Percentiles rank a stretch among this genome's conserved stretches.
phyloP scores from a whole-genome alignment of 2,888 invertebrate species.

The Cephus sareptanus region DNA sequence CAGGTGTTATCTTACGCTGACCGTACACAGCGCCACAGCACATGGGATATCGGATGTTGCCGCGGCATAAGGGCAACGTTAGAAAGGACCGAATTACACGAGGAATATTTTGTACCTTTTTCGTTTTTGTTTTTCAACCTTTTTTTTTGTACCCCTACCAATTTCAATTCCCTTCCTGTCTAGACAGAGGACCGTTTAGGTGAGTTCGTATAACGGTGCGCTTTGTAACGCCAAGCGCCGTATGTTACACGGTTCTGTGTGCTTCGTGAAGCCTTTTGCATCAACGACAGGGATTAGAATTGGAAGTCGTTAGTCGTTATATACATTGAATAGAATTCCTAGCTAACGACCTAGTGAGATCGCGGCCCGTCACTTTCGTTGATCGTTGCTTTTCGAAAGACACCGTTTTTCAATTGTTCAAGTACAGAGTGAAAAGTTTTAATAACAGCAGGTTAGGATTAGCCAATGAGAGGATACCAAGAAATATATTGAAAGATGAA shows the following conservation, averaged over 20 bases:
- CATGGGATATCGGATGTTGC: conserved; percentile 50
- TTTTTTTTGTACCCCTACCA: neutral
- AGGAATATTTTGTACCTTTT: conserved; percentile 30
- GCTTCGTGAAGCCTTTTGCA: too few relatives aligned
- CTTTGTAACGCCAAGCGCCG: conserved; percentile 19
- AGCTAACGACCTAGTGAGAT: too few relatives aligned
- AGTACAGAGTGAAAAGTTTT: too few relatives aligned
- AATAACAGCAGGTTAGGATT: too few relatives aligned
- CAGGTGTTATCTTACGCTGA: conserved; percentile 49
- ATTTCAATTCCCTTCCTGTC: conserved; percentile 7
- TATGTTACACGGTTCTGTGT: conserved; percentile 1
- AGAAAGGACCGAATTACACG: conserved; percentile 49
- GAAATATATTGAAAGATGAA: too few relatives aligned
- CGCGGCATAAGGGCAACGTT: conserved; percentile 51
- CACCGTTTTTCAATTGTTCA: too few relatives aligned
- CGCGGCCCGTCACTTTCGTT: too few relatives aligned
- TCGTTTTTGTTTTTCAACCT: conserved; percentile 8
- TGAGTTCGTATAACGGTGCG: conserved; percentile 19
- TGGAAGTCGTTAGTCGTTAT: too few relatives aligned
- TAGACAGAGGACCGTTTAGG: neutral
- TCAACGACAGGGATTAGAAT: too few relatives aligned
- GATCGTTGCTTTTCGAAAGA: too few relatives aligned
- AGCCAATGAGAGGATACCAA: too few relatives aligned
- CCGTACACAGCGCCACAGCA: conserved; percentile 19
- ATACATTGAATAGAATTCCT: too few relatives aligned